phyloP scores from a whole-genome alignment of 1,140 invertebrate species.

The Panagrolaimus sp. region DNA sequence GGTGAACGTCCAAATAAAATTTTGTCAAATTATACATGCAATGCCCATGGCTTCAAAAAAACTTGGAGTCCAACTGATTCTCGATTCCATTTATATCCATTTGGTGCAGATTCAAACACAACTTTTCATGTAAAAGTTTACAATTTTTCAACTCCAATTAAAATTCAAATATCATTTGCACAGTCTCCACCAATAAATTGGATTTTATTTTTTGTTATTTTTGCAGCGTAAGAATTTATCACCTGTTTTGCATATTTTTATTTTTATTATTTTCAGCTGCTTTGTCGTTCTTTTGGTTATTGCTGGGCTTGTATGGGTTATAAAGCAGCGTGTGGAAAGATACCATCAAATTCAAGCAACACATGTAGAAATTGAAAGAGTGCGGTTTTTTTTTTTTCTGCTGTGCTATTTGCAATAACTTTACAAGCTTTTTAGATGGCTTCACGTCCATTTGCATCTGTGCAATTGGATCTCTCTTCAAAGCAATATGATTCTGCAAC shows the following conservation, averaged over 20 bases:
- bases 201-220: conserved; percentile 58
- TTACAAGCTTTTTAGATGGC: conserved; percentile 39
- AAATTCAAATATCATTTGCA: conserved; percentile 58
- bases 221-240: conserved; percentile 51
- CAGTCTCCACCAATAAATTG: conserved; percentile 58
- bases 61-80: conserved; percentile 46
- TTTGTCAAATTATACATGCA: conserved; percentile 32
- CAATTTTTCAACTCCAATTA: conserved; percentile 55
- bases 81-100: conserved; percentile 30
- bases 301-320: conserved; percentile 55
- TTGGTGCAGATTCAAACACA: conserved; percentile 55
- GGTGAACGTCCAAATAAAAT: conserved; percentile 40
- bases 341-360: conserved; percentile 35
- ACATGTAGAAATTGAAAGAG: conserved; percentile 38
- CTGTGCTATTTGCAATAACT: conserved; percentile 19
- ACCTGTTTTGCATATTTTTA: neutral
- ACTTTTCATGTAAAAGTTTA: conserved; percentile 53
- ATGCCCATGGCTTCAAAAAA: conserved; percentile 44
- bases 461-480: conserved; percentile 47
- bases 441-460: conserved; percentile 51
- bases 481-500: conserved; percentile 33
- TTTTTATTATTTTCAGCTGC: conserved; percentile 39
- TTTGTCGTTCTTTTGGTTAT: conserved; percentile 58
- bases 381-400: conserved; percentile 1
- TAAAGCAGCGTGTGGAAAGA: conserved; percentile 46